Percentiles rank a stretch among this genome's conserved stretches.
Conservation (phyloP, 2,888 invertebrate species). For the Augochlorella aurata region DNA sequence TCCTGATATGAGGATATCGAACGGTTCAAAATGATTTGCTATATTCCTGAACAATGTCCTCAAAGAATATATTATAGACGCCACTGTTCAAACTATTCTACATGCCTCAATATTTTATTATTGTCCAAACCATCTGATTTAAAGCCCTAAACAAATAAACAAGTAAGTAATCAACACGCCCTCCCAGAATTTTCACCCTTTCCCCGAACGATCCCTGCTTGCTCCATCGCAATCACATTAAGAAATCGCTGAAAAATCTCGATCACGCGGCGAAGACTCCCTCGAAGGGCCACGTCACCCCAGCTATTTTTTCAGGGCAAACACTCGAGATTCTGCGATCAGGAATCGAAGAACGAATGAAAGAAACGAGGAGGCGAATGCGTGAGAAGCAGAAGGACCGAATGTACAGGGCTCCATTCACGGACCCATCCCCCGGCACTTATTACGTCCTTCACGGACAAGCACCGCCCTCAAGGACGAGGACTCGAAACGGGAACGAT, state of each 20-base stretch:
- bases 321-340: background rate
- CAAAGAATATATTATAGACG: too few species aligned
- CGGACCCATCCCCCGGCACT: constrained; percentile 36
- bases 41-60: too few species aligned
- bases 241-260: background rate
- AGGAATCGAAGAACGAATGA: constrained; percentile 6
- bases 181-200: too few species aligned
- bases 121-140: too few species aligned
- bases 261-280: background rate
- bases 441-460: constrained; percentile 39
- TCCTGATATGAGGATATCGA: too few species aligned
- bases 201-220: too few species aligned
- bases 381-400: constrained; percentile 27
- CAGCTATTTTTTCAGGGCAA: background rate
- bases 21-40: too few species aligned
- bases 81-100: too few species aligned
- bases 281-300: background rate
- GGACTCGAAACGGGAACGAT: constrained; percentile 40
- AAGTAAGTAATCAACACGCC: too few species aligned
- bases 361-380: background rate
- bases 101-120: too few species aligned
- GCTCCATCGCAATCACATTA: too few species aligned
- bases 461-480: constrained; percentile 30
- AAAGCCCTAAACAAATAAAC: too few species aligned
- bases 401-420: constrained; percentile 32